Base-by-base conservation (phyloP, 2,113 vertebrate species). In the Catagonus wagneri region DNA sequence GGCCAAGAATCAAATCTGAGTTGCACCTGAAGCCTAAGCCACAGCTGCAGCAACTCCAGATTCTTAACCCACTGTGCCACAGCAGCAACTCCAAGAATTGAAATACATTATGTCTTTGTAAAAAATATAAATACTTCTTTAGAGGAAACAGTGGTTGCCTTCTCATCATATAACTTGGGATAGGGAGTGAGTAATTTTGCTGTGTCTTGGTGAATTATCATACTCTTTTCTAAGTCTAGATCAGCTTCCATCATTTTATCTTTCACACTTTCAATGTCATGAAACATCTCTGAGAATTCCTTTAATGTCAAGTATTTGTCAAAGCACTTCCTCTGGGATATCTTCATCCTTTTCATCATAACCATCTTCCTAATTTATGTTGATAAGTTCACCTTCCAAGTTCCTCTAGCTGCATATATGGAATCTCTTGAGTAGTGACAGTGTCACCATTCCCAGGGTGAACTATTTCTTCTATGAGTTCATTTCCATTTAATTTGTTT, bases 301-400 rank as follows among this genome's bases (percentile, higher is more conserved):
- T 94, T 80, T 66, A 84, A 89, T 84, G 56, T 84, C 71, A 80
- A 88, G 9, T 54, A 65, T 74, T 58, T 65, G 39, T 34, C 39
- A 75, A 58, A 84, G 27, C 0, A 7, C 54, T 79, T 83, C 85
- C 58, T 88, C 23, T 84, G 81, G 17, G 86, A 88, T 3, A 90
- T 36, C 29, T 61, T 83, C 16, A 75, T 61, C n/a, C 6, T 78
- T 90, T 95, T 75, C 2, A 2, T 90, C 52, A 74, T 19, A 34
- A 60, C 9, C 15, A 3, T 68, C 39, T 79, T 50, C 58, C 39
- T 96, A 93, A 96, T 90, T 79, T 63, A 90, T 52, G 58, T 63
- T 89, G 88, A 83, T 83, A 80, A 90, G 19, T 80, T 84, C 65
- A 90, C 71, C 36, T 90, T 79, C 44, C 10, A 36, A 65, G 20